Conservation (phyloP, 2,888 invertebrate species). For the Metopia argyrocephala region DNA sequence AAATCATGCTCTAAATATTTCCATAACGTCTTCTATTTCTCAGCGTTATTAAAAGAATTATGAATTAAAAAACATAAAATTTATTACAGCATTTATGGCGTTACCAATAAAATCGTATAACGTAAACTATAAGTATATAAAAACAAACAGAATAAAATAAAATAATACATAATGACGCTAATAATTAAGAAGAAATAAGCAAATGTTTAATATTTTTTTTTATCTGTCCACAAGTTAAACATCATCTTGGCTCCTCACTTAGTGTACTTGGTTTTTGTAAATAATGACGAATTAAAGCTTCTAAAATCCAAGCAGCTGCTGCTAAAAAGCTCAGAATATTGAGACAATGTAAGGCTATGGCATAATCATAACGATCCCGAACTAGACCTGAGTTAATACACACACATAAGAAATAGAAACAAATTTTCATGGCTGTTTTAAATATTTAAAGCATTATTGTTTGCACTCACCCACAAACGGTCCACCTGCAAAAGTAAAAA, state of each 20-base stretch:
- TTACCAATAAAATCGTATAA: constrained; percentile 12
- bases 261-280: constrained; percentile 57
- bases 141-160: constrained; percentile 3
- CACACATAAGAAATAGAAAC: no score
- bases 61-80: background rate
- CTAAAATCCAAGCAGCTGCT: constrained; percentile 82
- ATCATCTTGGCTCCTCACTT: constrained; percentile 52
- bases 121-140: no score
- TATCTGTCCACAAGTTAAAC: no score
- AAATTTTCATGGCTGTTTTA: no score
- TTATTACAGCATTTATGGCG: background rate
- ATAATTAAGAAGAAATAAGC: constrained; percentile 8
- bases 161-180: constrained; percentile 10
- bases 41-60: background rate
- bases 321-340: constrained; percentile 84
- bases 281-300: constrained; percentile 76
- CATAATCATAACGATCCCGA: constrained; percentile 82
- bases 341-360: constrained; percentile 83
- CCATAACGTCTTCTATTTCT: background rate
- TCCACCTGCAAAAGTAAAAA: constrained; percentile 82
- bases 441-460: background rate
- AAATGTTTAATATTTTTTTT: no score
- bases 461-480: constrained; percentile 82
- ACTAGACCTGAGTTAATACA: constrained; percentile 81
- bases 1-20: constrained; percentile 26